These are phyloP conservation scores for Cepphus grylle DNA, from an alignment of 2,113 vertebrate species.

Conservation along the genomic window DNA sequence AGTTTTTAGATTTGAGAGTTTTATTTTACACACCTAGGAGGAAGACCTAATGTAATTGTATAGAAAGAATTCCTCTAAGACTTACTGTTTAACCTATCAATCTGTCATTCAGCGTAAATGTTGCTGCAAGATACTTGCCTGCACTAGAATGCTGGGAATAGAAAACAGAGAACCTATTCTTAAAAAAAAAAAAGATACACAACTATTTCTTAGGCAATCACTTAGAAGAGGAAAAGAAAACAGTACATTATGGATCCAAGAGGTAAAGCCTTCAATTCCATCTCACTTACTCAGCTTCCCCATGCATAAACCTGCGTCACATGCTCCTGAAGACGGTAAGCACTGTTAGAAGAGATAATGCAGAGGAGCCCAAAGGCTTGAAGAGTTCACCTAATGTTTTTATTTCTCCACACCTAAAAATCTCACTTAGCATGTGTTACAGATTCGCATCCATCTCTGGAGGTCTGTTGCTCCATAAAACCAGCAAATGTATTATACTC, in stretches of 20 bases:
- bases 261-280: background rate
- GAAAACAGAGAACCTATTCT: background rate
- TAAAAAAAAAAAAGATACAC: background rate
- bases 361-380: background rate
- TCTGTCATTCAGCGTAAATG: background rate
- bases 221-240: background rate
- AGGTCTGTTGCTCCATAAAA: background rate
- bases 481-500: background rate
- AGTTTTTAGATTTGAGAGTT: background rate
- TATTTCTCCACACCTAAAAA: background rate
- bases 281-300: background rate
- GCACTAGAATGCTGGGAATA: background rate
- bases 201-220: background rate
- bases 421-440: background rate
- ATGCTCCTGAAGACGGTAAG: background rate
- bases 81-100: background rate
- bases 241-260: background rate
- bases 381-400: background rate
- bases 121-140: background rate
- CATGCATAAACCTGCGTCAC: background rate
- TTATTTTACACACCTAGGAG: background rate
- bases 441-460: background rate
- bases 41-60: background rate
- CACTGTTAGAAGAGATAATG: background rate
- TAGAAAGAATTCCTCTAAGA: background rate